These are phyloP conservation scores for Muntiacus muntjak DNA, from an alignment of 2,113 vertebrate species.

Conservation along the genomic window DNA sequence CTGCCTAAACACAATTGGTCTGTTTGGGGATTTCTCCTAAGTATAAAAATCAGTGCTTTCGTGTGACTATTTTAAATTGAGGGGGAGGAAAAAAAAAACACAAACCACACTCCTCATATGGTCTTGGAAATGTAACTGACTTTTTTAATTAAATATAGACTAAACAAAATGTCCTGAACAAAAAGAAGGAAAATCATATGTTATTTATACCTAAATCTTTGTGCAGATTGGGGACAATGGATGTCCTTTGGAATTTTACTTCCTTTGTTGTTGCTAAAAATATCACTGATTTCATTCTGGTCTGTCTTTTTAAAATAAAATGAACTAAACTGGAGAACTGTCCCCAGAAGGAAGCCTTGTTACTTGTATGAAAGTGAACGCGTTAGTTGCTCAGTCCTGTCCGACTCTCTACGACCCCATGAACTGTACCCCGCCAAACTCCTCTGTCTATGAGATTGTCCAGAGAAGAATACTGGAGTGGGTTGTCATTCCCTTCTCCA, in stretches of 20 bases:
- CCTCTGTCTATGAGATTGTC: neutral
- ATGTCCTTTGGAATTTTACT: constrained; percentile 53
- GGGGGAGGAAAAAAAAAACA: neutral
- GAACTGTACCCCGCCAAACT: neutral
- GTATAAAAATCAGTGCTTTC: constrained; percentile 28
- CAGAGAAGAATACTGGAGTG: neutral
- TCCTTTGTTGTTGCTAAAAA: constrained; percentile 64
- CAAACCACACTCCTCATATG: neutral
- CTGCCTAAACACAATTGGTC: neutral
- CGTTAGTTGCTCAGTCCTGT: neutral
- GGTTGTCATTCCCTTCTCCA: neutral
- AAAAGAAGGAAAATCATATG: constrained; percentile 24
- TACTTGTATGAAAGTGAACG: neutral
- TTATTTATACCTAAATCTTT: constrained; percentile 60
- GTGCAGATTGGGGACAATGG: constrained; percentile 18
- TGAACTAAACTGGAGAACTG: neutral
- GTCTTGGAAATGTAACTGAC: neutral
- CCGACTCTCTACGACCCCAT: neutral
- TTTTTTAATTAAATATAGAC: constrained; percentile 53
- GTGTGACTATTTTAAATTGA: constrained; percentile 41
- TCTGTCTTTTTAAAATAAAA: constrained; percentile 45
- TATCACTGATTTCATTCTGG: constrained; percentile 50
- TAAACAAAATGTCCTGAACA: constrained; percentile 37
- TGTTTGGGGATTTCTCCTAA: constrained; percentile 6
- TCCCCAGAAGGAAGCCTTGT: neutral